These are phyloP conservation scores for Subacronicta megacephala DNA, from an alignment of 2,888 invertebrate species.

Conservation along the genomic window DNA sequence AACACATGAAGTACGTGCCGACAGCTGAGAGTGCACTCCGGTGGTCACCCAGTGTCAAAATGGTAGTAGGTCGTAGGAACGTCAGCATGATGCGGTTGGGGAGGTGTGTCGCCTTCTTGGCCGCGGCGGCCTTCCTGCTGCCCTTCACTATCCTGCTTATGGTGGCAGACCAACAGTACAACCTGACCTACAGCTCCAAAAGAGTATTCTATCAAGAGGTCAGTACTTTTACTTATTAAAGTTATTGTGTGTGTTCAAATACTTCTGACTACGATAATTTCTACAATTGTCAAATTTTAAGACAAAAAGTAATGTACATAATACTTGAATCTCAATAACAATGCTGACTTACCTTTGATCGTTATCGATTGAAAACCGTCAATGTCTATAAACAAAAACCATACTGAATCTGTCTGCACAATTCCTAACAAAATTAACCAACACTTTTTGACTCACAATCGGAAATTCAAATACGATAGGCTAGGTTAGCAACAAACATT, in stretches of 20 bases:
- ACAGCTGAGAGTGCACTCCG: constrained; percentile 25
- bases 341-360: background rate
- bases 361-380: background rate
- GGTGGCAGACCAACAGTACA: constrained; percentile 90
- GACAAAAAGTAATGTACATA: background rate
- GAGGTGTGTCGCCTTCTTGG: constrained; percentile 90
- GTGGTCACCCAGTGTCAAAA: constrained; percentile 44
- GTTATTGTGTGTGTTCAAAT: constrained; percentile 1
- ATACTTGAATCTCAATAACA: background rate
- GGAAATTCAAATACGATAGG: constrained; percentile 4
- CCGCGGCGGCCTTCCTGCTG: constrained; percentile 90
- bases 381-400: constrained; percentile 1
- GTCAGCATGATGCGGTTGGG: constrained; percentile 86
- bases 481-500: background rate
- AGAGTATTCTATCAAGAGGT: constrained; percentile 89
- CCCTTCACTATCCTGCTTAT: constrained; percentile 90
- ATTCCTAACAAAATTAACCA: constrained; percentile 28
- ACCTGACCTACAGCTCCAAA: constrained; percentile 87
- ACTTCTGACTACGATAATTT: background rate
- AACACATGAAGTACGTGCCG: constrained; percentile 49
- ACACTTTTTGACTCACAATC: constrained; percentile 19
- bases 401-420: constrained; percentile 7
- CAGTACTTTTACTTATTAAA: constrained; percentile 52
- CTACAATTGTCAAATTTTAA: constrained; percentile 1
- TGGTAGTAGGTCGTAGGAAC: constrained; percentile 78